phyloP scores from a whole-genome alignment of 2,888 invertebrate genomes.

The Cheilosia variabilis region DNA sequence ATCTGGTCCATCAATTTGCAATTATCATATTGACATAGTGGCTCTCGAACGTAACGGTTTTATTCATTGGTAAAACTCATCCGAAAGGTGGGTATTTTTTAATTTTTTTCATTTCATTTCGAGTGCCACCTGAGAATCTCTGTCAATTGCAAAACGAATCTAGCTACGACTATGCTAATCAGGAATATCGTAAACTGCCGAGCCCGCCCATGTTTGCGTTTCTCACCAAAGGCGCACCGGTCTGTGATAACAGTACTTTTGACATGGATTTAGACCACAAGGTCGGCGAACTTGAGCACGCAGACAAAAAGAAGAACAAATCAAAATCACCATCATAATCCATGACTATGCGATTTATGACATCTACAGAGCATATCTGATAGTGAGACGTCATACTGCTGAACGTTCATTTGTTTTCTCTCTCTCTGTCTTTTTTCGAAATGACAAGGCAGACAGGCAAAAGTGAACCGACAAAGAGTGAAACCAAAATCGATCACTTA shows the following conservation, averaged over 20 bases:
- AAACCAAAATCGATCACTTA: slow-evolving; percentile 35
- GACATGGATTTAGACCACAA: slow-evolving; percentile 40
- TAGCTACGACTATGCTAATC: slow-evolving; percentile 21
- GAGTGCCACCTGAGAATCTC: slow-evolving; percentile 26
- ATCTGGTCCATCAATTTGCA: background rate
- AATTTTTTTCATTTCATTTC: slow-evolving; percentile 1
- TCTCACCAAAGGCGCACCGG: slow-evolving; percentile 16
- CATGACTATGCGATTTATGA: slow-evolving; percentile 4
- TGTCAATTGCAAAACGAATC: slow-evolving; percentile 34
- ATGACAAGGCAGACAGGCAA: background rate
- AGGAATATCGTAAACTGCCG: slow-evolving; percentile 7
- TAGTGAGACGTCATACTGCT: background rate
- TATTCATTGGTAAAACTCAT: slow-evolving; percentile 3
- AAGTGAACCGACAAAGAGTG: slow-evolving; percentile 26
- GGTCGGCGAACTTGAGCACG: slow-evolving; percentile 48
- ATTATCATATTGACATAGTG: background rate
- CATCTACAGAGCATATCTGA: background rate
- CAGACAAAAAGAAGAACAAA: slow-evolving; percentile 2
- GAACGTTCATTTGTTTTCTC: background rate
- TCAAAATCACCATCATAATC: slow-evolving; percentile 1
- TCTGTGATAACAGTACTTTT: slow-evolving; percentile 42
- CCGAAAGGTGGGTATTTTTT: slow-evolving; percentile 1
- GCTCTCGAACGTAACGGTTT: slow-evolving; percentile 22
- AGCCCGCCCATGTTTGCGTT: slow-evolving; percentile 18
- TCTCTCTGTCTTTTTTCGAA: too few relatives aligned